phyloP scores from a whole-genome alignment of 2,797 vertebrate genomes.

The Pagetopsis macropterus region DNA sequence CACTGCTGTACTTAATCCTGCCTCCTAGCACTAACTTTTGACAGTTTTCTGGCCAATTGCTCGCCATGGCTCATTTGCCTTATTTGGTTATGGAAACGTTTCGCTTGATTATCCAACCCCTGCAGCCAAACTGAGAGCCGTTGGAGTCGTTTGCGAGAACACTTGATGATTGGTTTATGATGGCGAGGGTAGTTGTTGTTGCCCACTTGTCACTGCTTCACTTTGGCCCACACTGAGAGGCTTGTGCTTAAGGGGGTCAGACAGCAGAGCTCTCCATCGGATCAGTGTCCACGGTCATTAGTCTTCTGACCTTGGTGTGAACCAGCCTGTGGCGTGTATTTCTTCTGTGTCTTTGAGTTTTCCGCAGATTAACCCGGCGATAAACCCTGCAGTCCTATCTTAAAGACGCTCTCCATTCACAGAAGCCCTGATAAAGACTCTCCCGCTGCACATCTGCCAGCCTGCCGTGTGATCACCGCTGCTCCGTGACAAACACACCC shows the following conservation, averaged over 20 bases:
- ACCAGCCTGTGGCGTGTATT: constrained; percentile 39
- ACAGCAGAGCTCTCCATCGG: constrained; percentile 57
- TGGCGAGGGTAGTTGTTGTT: constrained; percentile 37
- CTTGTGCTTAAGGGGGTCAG: constrained; percentile 46
- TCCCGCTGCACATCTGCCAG: constrained; percentile 63
- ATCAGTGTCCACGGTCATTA: constrained; percentile 64
- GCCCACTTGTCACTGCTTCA: constrained; percentile 37
- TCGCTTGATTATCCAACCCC: constrained; percentile 68
- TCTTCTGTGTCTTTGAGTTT: constrained; percentile 18
- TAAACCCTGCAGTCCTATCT: constrained; percentile 41
- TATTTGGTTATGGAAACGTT: constrained; percentile 73
- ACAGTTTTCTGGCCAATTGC: constrained; percentile 73
- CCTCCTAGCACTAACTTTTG: constrained; percentile 64
- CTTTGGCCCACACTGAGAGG: constrained; percentile 57
- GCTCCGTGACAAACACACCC: constrained; percentile 67
- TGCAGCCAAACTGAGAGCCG: constrained; percentile 55
- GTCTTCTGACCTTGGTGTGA: constrained; percentile 64
- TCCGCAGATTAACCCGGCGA: constrained; percentile 14
- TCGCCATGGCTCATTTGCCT: constrained; percentile 61
- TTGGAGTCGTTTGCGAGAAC: constrained; percentile 48
- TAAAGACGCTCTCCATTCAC: constrained; percentile 31
- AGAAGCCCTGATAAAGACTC: constrained; percentile 37
- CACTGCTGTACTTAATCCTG: constrained; percentile 54
- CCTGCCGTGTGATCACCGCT: constrained; percentile 50
- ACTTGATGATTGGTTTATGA: constrained; percentile 66